Percentiles rank a stretch among this genome's conserved stretches.
These are phyloP conservation scores for Oscheius sp. DNA, from an alignment of 2,888 invertebrate genomes.

Conservation along the genomic window DNA sequence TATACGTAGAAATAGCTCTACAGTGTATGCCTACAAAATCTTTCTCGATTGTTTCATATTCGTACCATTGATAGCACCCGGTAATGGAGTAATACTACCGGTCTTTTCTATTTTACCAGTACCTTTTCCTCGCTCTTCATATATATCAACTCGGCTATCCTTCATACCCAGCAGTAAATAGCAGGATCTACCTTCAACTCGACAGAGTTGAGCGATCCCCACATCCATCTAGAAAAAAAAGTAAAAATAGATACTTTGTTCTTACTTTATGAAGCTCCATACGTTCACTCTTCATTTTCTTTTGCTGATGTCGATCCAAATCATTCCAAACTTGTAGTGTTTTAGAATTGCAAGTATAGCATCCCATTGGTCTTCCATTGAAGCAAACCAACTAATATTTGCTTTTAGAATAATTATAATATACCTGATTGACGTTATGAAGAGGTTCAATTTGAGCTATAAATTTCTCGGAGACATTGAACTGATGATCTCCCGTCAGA, in stretches of 20 bases:
- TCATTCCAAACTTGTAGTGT: slow-evolving; percentile 55
- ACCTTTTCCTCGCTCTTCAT: slow-evolving; percentile 42
- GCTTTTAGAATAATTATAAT: neutral
- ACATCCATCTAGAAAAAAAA: slow-evolving; percentile 13
- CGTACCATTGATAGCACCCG: neutral
- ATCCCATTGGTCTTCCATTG: slow-evolving; percentile 54
- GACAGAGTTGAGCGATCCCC: slow-evolving; percentile 30
- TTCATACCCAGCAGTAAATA: slow-evolving; percentile 43
- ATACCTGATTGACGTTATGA: slow-evolving; percentile 37
- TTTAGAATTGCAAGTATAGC: slow-evolving; percentile 47
- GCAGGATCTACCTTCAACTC: slow-evolving; percentile 34
- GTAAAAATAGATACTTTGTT: neutral
- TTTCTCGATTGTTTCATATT: neutral
- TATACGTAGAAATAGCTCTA: slow-evolving; percentile 33
- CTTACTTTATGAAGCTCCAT: slow-evolving; percentile 42
- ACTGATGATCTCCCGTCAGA: slow-evolving; percentile 49
- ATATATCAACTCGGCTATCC: slow-evolving; percentile 44
- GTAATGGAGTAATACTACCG: slow-evolving; percentile 29
- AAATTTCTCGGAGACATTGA: slow-evolving; percentile 48
- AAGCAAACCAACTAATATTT: slow-evolving; percentile 47
- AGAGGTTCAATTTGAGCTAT: slow-evolving; percentile 55
- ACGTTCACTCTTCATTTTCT: slow-evolving; percentile 54
- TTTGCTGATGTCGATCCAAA: slow-evolving; percentile 55
- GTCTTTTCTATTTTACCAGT: slow-evolving; percentile 35
- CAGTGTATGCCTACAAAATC: slow-evolving; percentile 28